Conservation (phyloP, 2,888 invertebrate genomes). For the Zeuzera pyrina region DNA sequence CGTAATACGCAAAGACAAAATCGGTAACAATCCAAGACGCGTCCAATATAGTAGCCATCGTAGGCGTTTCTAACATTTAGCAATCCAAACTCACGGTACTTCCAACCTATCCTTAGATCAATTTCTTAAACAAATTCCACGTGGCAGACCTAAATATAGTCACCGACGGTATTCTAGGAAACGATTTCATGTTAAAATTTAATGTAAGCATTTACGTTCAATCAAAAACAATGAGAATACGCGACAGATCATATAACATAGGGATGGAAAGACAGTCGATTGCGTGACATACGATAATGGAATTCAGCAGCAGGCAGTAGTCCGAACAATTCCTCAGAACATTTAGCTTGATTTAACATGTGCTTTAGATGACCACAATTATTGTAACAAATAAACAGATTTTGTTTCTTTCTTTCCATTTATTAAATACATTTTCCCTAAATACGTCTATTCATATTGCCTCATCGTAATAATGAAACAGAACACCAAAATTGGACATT, state of each 20-base stretch:
- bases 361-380: too few species aligned
- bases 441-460: too few species aligned
- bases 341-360: too few species aligned
- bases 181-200: slow-evolving; percentile 11
- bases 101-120: slow-evolving; percentile 7
- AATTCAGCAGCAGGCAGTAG: too few species aligned
- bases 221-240: slow-evolving; percentile 4
- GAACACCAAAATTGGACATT: too few species aligned
- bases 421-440: too few species aligned
- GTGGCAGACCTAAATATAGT: slow-evolving; percentile 9
- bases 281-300: too few species aligned
- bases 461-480: too few species aligned
- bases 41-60: slow-evolving; percentile 2
- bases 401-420: too few species aligned
- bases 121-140: slow-evolving; percentile 8
- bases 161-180: slow-evolving; percentile 11
- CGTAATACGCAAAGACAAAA: slow-evolving; percentile 4
- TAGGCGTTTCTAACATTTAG: slow-evolving; percentile 4
- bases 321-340: too few species aligned
- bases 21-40: slow-evolving; percentile 1
- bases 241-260: neutral
- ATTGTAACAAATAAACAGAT: too few species aligned
- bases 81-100: neutral
- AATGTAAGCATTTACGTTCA: slow-evolving; percentile 5
- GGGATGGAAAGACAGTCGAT: too few species aligned